These are phyloP conservation scores for Cephalophus harveyi DNA, from an alignment of 2,113 vertebrate genomes.

Conservation along the genomic window DNA sequence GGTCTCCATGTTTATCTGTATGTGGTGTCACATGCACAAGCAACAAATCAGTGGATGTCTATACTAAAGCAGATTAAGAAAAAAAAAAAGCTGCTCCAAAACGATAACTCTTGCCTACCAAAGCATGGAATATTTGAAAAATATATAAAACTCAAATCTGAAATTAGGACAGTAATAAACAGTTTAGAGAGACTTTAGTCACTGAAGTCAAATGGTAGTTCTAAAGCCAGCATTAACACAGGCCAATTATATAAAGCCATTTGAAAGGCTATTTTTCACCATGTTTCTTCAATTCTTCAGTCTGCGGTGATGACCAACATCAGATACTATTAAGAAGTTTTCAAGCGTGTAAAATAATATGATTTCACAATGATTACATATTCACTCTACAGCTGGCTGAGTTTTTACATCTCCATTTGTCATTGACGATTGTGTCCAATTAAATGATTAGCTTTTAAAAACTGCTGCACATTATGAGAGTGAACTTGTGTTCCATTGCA, in stretches of 20 bases:
- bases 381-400: slow-evolving; percentile 99
- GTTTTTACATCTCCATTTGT: slow-evolving; percentile 99
- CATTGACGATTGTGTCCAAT: slow-evolving; percentile 99
- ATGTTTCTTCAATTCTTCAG: slow-evolving; percentile 85
- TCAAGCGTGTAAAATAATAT: slow-evolving; percentile 99
- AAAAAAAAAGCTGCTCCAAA: background rate
- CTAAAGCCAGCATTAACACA: slow-evolving; percentile 55
- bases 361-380: slow-evolving; percentile 99
- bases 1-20: slow-evolving; percentile 29
- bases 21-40: slow-evolving; percentile 41
- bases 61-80: slow-evolving; percentile 40
- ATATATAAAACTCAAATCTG: slow-evolving; percentile 67
- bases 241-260: slow-evolving; percentile 73
- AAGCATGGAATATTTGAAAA: slow-evolving; percentile 67
- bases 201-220: slow-evolving; percentile 71
- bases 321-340: slow-evolving; percentile 98
- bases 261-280: slow-evolving; percentile 78
- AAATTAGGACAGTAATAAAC: slow-evolving; percentile 61
- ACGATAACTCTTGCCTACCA: slow-evolving; percentile 62
- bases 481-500: slow-evolving; percentile 99
- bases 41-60: slow-evolving; percentile 45
- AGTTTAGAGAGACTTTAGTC: slow-evolving; percentile 63
- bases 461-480: slow-evolving; percentile 98
- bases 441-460: slow-evolving; percentile 99
- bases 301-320: slow-evolving; percentile 87